These are phyloP conservation scores for Sebastes schlegelii DNA, from an alignment of 2,113 vertebrate species.

Conservation along the genomic window DNA sequence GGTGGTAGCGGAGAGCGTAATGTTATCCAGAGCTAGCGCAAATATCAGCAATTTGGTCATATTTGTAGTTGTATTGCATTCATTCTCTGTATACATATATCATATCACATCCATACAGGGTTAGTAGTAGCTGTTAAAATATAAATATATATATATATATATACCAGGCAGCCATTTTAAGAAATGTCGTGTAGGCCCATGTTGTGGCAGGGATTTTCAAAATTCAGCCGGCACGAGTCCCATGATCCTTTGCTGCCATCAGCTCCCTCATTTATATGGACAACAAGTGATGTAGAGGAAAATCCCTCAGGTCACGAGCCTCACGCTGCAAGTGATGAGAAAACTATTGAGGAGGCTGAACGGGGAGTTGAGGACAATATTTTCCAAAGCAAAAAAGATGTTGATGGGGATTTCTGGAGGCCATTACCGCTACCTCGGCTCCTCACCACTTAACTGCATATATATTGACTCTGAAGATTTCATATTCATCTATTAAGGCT, in stretches of 20 bases:
- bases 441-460: constrained; percentile 77
- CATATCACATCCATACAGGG: too few relatives aligned
- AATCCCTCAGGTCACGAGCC: constrained; percentile 12
- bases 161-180: constrained; percentile 2
- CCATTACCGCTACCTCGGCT: constrained; percentile 56
- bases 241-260: constrained; percentile 30
- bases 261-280: constrained; percentile 38
- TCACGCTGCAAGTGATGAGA: constrained; percentile 1
- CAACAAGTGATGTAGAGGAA: constrained; percentile 28
- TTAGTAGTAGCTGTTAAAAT: too few relatives aligned
- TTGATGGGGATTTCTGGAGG: constrained; percentile 51
- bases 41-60: too few relatives aligned
- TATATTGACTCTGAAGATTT: constrained; percentile 82
- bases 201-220: neutral
- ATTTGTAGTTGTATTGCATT: too few relatives aligned
- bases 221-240: constrained; percentile 9
- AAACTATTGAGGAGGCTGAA: constrained; percentile 19
- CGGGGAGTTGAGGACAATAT: constrained; percentile 27
- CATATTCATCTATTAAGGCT: constrained; percentile 79
- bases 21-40: too few relatives aligned
- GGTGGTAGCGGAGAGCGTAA: too few relatives aligned
- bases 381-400: constrained; percentile 26
- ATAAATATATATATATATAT: too few relatives aligned
- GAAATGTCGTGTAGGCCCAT: neutral
- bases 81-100: too few relatives aligned